Evolutionary conservation across 2,797 vertebrate species (phyloP).

Genomic region (Clamator glandarius): DNA sequence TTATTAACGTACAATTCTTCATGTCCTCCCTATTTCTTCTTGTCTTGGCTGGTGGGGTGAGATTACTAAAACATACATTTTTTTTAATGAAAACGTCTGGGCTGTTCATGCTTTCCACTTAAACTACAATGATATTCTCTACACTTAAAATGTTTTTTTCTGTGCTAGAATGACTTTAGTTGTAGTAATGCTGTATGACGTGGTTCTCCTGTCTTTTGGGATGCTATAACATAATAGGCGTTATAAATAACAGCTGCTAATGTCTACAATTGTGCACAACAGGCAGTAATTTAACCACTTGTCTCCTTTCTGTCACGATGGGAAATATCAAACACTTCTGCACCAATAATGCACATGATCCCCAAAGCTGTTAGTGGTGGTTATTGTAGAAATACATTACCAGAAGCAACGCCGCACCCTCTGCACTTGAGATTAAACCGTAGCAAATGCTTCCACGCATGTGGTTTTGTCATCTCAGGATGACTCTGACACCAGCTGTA

Average conservation of each 20-base stretch:
- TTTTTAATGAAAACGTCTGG: constrained; percentile 3
- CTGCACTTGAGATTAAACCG: background rate
- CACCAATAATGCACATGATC: background rate
- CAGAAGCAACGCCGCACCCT: background rate
- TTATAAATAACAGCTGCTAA: constrained; percentile 52
- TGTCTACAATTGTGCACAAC: constrained; percentile 26
- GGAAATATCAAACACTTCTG: constrained; percentile 19
- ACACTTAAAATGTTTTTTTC: background rate
- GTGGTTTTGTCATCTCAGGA: background rate
- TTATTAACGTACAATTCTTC: background rate
- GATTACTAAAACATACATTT: constrained; percentile 1
- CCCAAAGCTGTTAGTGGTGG: background rate
- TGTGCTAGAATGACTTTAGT: constrained; percentile 23
- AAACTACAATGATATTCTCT: background rate
- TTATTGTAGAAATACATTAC: background rate
- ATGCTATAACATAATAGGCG: constrained; percentile 20
- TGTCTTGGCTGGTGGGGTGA: background rate
- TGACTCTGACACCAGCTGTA: background rate
- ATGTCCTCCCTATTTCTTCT: background rate
- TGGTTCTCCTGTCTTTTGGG: constrained; percentile 41
- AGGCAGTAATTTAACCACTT: constrained; percentile 48
- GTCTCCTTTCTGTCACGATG: background rate
- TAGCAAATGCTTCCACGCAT: background rate
- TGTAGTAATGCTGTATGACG: constrained; percentile 20
- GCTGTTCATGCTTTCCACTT: background rate